phyloP scores from a whole-genome alignment of 2,888 invertebrate species.

The Aricia artaxerxes region DNA sequence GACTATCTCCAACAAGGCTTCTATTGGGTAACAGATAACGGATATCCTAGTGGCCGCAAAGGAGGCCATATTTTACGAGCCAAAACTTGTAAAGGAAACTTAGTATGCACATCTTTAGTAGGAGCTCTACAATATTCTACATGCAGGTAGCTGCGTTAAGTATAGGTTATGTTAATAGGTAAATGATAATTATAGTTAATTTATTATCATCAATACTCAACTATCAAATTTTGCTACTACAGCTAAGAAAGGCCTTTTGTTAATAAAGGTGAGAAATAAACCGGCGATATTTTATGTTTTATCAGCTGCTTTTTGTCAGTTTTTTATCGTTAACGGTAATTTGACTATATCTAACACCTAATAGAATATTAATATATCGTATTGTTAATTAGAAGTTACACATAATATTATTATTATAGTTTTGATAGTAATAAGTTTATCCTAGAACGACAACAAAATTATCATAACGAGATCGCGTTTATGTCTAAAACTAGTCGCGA shows the following conservation, averaged over 20 bases:
- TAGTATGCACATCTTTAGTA: neutral
- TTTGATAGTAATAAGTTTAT: neutral
- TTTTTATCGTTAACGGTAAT: too few species aligned
- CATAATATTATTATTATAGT: neutral
- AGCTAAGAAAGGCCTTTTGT: too few species aligned
- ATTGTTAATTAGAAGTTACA: neutral
- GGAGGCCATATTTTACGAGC: constrained; percentile 8
- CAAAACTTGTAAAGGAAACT: neutral
- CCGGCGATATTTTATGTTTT: neutral
- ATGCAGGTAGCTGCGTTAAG: too few species aligned
- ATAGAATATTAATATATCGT: too few species aligned
- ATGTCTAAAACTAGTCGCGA: neutral
- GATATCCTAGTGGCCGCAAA: constrained; percentile 5
- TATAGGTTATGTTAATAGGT: neutral
- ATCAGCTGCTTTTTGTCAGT: neutral
- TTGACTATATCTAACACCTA: too few species aligned
- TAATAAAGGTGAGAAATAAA: neutral
- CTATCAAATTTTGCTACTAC: neutral
- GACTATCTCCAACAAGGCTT: constrained; percentile 13
- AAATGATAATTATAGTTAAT: neutral
- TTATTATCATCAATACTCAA: neutral
- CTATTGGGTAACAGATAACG: constrained; percentile 15
- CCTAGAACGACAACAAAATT: constrained; percentile 15
- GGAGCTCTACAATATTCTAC: neutral
- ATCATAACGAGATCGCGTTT: neutral